Conservation (phyloP, 2,113 vertebrate species). For the Microtus montanus region DNA sequence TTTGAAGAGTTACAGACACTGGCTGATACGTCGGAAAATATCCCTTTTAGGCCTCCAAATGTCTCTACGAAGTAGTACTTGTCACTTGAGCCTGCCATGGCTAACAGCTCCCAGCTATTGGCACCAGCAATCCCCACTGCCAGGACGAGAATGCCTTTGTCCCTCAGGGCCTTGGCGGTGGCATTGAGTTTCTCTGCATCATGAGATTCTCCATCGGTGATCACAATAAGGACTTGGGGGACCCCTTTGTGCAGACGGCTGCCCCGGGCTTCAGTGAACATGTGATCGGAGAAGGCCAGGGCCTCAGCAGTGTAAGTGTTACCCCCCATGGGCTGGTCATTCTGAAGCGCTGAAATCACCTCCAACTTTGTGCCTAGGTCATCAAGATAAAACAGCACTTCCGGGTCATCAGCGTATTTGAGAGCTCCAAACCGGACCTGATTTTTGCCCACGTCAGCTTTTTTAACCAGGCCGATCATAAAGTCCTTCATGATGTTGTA, state of each 20-base stretch:
- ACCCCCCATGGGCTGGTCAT: constrained; percentile 54
- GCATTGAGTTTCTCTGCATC: constrained; percentile 65
- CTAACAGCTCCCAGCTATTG: constrained; percentile 72
- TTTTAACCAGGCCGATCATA: constrained; percentile 81
- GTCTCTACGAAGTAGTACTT: constrained; percentile 81
- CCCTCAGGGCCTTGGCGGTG: constrained; percentile 70
- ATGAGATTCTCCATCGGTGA: constrained; percentile 82
- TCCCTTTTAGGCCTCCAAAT: constrained; percentile 79
- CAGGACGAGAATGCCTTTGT: constrained; percentile 78
- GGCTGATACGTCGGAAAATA: constrained; percentile 76
- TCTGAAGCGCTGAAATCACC: constrained; percentile 69
- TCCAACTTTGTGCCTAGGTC: constrained; percentile 54
- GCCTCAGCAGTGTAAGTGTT: constrained; percentile 76
- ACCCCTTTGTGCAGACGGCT: constrained; percentile 77
- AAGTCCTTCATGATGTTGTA: constrained; percentile 83
- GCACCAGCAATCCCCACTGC: constrained; percentile 80
- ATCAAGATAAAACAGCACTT: constrained; percentile 77
- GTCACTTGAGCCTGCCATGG: constrained; percentile 80
- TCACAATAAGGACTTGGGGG: constrained; percentile 83
- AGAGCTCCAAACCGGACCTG: constrained; percentile 83
- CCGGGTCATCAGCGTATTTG: constrained; percentile 77
- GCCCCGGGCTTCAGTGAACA: constrained; percentile 74
- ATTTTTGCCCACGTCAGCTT: constrained; percentile 79
- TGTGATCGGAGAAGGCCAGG: constrained; percentile 70
- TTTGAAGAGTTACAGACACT: constrained; percentile 77